Conservation (phyloP, 2,888 invertebrate genomes). For the Chymomyza fuscimana region DNA sequence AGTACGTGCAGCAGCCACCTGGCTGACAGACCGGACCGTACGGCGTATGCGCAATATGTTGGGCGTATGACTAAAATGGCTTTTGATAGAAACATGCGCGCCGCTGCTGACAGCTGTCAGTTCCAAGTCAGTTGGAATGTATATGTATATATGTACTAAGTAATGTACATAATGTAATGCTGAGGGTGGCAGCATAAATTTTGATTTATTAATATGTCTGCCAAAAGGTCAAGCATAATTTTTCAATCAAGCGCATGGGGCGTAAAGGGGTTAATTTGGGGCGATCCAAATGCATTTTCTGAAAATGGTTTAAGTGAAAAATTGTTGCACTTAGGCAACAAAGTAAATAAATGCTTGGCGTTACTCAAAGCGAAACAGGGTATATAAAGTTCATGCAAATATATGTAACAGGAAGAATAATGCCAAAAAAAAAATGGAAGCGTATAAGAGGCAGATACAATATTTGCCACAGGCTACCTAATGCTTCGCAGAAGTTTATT, state of each 20-base stretch:
- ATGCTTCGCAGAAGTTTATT: too few species aligned
- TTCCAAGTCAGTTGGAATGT: not conserved
- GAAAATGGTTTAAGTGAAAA: not conserved
- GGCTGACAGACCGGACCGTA: too few species aligned
- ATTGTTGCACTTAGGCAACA: not conserved
- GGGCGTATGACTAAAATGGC: not conserved
- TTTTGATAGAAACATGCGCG: not conserved
- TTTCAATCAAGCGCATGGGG: conserved; percentile 48
- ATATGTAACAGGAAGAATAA: too few species aligned
- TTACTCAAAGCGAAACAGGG: too few species aligned
- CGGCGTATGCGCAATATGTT: not conserved
- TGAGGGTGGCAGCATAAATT: not conserved
- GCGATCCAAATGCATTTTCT: not conserved
- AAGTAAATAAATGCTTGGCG: not conserved
- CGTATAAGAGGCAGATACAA: too few species aligned
- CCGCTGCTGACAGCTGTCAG: conserved; percentile 57
- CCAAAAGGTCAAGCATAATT: conserved; percentile 65
- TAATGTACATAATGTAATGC: too few species aligned
- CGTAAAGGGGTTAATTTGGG: not conserved
- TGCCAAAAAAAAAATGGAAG: too few species aligned
- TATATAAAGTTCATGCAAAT: too few species aligned
- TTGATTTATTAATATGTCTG: not conserved
- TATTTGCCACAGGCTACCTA: too few species aligned
- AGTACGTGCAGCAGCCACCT: not conserved
- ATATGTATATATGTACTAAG: not conserved